Base-by-base conservation (phyloP, 1,140 invertebrate species). In the Calephelis nemesis region DNA sequence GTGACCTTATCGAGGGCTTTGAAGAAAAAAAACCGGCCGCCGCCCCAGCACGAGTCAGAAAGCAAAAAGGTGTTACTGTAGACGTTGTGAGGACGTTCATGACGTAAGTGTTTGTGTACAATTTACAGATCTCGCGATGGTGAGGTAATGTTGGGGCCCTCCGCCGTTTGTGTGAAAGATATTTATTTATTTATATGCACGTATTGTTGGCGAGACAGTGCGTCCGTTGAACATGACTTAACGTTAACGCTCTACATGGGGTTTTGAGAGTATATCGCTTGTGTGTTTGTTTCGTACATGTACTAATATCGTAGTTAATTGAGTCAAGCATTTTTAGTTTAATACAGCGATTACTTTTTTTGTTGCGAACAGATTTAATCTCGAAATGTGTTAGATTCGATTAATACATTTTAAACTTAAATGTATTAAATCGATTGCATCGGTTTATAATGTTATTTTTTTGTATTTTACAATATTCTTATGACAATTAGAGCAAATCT, bases 61-160 rank as follows among this genome's bases (percentile, higher is more conserved):
- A 89, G 82, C 76, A 84, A 89, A 66, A 91, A 88, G 69, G 84
- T 83, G 62, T 65, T 91, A 62, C 74, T 91, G 74, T 89, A 89
- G 67, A 65, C 65, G 47, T 50, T 52, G 39, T 54, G 49, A 58
- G 48, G 40, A 50, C 49, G 5, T 54, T 49, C 10, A 60, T 67
- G 52, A 67, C 49, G 65, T 70, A 70, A 68, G 68, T 67, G 65
- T 65, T 60, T 50, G 50, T 54, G 62, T n/a, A 65, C 45, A 52
- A 12, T 39, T 58, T 58, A 58, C 19, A 12, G 54, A 58, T 58
- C 54, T 58, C 54, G 12, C 40, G 42, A 15, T 12, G 47, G 40
- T 63, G 40, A 63, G 13, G 62, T 47, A 63, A 63, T 63, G 62
- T 47, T 47, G 42, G 45, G 52, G 52, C 52, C 52, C 19, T 19